Evolutionary conservation across 1,140 invertebrate genomes (phyloP).

Genomic region (Chrysoperla carnea): DNA sequence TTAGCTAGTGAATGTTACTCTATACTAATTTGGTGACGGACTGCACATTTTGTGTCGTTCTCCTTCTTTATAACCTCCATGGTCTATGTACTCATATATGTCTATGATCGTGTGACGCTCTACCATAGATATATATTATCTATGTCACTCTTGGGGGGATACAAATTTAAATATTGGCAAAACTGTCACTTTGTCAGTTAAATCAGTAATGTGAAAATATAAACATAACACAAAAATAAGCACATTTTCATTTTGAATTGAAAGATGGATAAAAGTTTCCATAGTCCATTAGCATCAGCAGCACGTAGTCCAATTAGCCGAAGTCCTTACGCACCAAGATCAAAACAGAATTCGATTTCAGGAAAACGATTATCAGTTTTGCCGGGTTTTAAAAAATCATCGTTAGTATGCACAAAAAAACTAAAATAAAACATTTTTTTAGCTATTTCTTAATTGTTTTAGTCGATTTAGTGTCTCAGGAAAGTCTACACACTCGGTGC

Average conservation of each 20-base stretch:
- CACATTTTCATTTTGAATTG: not conserved
- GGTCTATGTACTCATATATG: too few relatives aligned
- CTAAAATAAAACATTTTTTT: not conserved
- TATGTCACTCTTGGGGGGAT: too few relatives aligned
- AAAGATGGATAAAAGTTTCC: not conserved
- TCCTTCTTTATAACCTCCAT: too few relatives aligned
- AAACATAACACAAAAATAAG: too few relatives aligned
- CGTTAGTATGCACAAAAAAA: not conserved
- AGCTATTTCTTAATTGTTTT: conserved; percentile 8
- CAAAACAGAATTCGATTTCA: not conserved
- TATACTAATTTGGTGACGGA: too few relatives aligned
- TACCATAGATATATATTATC: too few relatives aligned
- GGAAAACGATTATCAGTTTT: not conserved
- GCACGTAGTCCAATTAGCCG: not conserved
- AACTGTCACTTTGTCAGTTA: too few relatives aligned
- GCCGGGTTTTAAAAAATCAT: conserved; percentile 1
- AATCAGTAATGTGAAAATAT: too few relatives aligned
- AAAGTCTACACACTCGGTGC: conserved; percentile 42
- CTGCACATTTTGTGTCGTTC: too few relatives aligned
- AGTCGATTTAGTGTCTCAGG: conserved; percentile 37
- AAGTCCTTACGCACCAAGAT: conserved; percentile 1
- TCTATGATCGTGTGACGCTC: too few relatives aligned
- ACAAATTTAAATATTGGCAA: too few relatives aligned
- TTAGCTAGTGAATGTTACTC: too few relatives aligned
- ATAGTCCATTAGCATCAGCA: not conserved